phyloP scores from a whole-genome alignment of 2,797 vertebrate species.

The Podargus strigoides region DNA sequence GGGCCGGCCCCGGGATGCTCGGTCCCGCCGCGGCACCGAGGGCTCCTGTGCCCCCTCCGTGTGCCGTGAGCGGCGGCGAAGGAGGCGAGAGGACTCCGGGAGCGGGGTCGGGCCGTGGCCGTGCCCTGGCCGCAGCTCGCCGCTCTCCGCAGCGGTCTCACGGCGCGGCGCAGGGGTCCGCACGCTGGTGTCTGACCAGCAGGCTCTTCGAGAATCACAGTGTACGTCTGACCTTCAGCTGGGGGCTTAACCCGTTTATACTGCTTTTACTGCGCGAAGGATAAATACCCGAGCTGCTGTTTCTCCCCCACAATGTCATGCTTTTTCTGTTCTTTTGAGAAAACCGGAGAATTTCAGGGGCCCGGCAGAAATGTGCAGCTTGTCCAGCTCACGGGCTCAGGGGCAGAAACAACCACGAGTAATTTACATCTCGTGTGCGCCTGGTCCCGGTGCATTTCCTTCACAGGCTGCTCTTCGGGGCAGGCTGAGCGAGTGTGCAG shows the following conservation, averaged over 20 bases:
- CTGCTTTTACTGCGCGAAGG: neutral
- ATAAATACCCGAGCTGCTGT: neutral
- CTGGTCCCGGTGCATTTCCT: neutral
- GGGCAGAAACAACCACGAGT: neutral
- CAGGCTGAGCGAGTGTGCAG: neutral
- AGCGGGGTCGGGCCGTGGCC: neutral
- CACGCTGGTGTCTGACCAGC: neutral
- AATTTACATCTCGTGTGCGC: neutral
- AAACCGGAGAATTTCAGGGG: neutral
- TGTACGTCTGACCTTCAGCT: accelerated
- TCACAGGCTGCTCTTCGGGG: neutral
- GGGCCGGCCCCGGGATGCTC: neutral
- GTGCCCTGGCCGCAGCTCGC: neutral
- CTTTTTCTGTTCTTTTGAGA: neutral
- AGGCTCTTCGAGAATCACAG: neutral
- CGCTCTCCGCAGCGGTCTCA: too few relatives aligned
- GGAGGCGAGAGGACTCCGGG: neutral
- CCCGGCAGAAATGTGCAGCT: neutral
- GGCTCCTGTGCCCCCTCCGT: too few relatives aligned
- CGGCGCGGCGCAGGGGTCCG: too few relatives aligned
- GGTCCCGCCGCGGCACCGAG: too few relatives aligned
- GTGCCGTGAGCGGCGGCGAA: neutral
- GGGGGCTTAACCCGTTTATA: neutral
- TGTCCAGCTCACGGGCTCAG: neutral
- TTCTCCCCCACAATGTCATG: accelerated